phyloP scores from a whole-genome alignment of 2,113 vertebrate species.

The Cervus canadensis region DNA sequence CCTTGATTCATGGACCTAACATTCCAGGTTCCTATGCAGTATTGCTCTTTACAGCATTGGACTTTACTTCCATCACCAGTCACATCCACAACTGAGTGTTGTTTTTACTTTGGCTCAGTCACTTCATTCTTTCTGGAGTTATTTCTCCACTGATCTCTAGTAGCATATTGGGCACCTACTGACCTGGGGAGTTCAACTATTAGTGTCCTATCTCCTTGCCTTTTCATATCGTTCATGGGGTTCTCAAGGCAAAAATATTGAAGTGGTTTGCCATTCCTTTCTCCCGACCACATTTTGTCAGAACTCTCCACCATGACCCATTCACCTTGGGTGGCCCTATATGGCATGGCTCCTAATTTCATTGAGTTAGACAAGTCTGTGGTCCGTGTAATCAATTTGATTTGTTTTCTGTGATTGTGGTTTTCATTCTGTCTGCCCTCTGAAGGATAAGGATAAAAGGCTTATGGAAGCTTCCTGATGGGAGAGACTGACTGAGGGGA shows the following conservation, averaged over 20 bases:
- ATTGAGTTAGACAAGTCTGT: background rate
- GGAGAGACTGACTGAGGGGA: background rate
- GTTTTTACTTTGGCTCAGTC: background rate
- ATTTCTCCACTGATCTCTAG: background rate
- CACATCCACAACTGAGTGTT: background rate
- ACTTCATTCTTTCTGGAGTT: background rate
- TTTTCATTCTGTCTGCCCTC: background rate
- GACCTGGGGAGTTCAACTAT: background rate
- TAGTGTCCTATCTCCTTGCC: background rate
- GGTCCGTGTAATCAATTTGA: accelerated
- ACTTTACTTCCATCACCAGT: background rate
- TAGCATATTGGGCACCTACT: background rate
- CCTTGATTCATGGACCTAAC: background rate
- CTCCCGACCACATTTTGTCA: background rate
- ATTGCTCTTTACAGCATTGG: background rate
- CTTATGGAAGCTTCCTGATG: background rate
- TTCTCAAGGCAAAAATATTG: background rate
- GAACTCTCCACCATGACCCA: background rate
- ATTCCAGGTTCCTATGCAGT: background rate
- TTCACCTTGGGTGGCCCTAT: background rate
- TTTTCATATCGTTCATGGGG: background rate
- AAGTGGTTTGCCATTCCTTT: background rate
- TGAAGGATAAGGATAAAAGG: background rate
- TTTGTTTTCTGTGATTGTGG: background rate
- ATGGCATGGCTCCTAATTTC: background rate